phyloP scores from a whole-genome alignment of 2,113 vertebrate genomes.

The Pygoscelis antarcticus region DNA sequence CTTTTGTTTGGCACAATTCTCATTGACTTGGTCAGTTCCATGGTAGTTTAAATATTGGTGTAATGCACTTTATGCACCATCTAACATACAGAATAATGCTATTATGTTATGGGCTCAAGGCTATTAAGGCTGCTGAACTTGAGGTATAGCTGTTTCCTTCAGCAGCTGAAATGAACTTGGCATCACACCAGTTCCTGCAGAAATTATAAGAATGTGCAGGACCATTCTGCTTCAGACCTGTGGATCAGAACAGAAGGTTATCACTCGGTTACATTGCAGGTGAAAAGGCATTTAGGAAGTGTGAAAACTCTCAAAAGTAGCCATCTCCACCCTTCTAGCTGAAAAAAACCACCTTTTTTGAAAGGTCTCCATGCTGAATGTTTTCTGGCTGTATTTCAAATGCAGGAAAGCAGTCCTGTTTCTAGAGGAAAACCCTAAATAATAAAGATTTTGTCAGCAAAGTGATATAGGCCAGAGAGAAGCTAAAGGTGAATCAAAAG shows the following conservation, averaged over 20 bases:
- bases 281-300: slow-evolving; percentile 46
- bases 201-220: slow-evolving; percentile 5
- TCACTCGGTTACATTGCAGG: background rate
- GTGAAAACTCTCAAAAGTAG: background rate
- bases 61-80: background rate
- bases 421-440: slow-evolving; percentile 16
- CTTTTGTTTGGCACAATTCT: slow-evolving; percentile 2
- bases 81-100: slow-evolving; percentile 21
- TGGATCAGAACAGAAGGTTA: slow-evolving; percentile 46
- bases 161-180: slow-evolving; percentile 39
- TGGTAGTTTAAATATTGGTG: slow-evolving; percentile 24
- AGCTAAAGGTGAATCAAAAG: background rate
- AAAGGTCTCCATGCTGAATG: background rate
- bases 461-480: background rate
- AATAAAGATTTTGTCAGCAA: slow-evolving; percentile 10
- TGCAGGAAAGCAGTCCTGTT: background rate
- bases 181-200: slow-evolving; percentile 10
- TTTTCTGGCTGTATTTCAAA: background rate
- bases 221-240: background rate
- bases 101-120: background rate
- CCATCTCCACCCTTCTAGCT: background rate
- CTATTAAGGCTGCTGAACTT: slow-evolving; percentile 16
- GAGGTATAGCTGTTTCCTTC: slow-evolving; percentile 19
- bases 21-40: background rate
- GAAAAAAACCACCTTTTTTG: background rate